These are phyloP conservation scores for Mohoua ochrocephala DNA, from an alignment of 2,113 vertebrate species.

Conservation along the genomic window DNA sequence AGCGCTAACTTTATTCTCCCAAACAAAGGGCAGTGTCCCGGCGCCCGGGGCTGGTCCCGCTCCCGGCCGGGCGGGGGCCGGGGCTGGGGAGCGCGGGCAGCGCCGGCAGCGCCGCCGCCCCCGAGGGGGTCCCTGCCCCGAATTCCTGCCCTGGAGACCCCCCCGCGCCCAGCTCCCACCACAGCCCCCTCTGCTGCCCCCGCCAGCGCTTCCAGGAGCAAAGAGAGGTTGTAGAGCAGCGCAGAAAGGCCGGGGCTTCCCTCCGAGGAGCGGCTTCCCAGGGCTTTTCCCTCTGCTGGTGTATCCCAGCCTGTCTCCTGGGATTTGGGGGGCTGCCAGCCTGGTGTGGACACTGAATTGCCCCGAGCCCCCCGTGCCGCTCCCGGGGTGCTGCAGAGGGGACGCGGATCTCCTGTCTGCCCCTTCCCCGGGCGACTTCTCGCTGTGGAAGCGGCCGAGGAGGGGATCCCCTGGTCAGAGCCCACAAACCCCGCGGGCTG, in stretches of 20 bases:
- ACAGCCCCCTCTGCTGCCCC: not conserved
- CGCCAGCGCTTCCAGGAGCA: not conserved
- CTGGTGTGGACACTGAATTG: rapidly evolving
- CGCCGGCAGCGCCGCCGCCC: not conserved
- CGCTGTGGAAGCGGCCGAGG: rapidly evolving
- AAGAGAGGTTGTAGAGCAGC: rapidly evolving
- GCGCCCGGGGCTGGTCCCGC: not conserved
- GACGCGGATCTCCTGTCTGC: not conserved
- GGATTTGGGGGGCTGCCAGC: not conserved
- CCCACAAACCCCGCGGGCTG: rapidly evolving
- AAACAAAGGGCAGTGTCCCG: constrained; percentile 58
- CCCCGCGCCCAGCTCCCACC: not conserved
- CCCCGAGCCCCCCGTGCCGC: not conserved
- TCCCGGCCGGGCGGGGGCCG: not conserved
- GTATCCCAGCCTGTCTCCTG: rapidly evolving
- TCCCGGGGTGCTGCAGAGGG: rapidly evolving
- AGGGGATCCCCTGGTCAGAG: rapidly evolving
- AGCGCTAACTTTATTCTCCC: constrained; percentile 65
- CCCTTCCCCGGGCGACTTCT: not conserved
- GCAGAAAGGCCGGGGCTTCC: not conserved
- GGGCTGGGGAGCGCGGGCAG: not conserved
- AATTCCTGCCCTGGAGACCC: not conserved
- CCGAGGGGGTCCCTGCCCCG: not conserved
- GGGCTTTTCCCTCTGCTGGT: not conserved
- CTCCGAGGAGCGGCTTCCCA: not conserved